A percentile compares a stretch with the other conserved stretches of the same genome.
These are phyloP conservation scores for Gymnoscelis rufifasciata DNA, from an alignment of 2,888 invertebrate genomes.

Conservation along the genomic window DNA sequence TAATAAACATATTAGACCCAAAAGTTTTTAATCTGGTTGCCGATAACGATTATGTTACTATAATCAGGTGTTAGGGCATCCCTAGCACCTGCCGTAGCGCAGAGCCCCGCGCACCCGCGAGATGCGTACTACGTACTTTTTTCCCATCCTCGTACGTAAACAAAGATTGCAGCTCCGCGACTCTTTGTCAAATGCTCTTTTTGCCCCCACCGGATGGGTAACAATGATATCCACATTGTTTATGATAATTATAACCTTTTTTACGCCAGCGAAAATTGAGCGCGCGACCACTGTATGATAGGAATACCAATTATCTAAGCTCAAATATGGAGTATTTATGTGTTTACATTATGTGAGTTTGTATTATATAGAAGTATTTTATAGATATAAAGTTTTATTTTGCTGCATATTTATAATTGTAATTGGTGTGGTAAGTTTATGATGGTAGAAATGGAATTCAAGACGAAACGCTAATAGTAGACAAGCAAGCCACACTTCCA, in stretches of 20 bases:
- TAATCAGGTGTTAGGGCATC: constrained; percentile 5
- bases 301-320: constrained; percentile 3
- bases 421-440: too few relatives aligned
- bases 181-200: constrained; percentile 16
- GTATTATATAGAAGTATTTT: background rate
- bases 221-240: constrained; percentile 14
- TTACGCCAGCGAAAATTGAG: constrained; percentile 1
- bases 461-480: too few relatives aligned
- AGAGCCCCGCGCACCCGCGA: constrained; percentile 44
- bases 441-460: too few relatives aligned
- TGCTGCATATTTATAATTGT: too few relatives aligned
- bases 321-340: background rate
- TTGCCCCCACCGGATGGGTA: constrained; percentile 5
- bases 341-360: background rate
- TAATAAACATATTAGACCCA: too few relatives aligned
- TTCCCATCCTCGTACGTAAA: constrained; percentile 37
- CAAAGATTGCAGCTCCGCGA: constrained; percentile 25
- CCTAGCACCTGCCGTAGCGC: constrained; percentile 32
- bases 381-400: background rate
- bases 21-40: too few relatives aligned
- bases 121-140: constrained; percentile 64
- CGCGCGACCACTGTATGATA: background rate
- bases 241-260: constrained; percentile 8
- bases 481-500: too few relatives aligned
- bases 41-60: background rate